Evolutionary conservation across 2,797 vertebrate species (phyloP).

Genomic region (Chrosomus eos): DNA sequence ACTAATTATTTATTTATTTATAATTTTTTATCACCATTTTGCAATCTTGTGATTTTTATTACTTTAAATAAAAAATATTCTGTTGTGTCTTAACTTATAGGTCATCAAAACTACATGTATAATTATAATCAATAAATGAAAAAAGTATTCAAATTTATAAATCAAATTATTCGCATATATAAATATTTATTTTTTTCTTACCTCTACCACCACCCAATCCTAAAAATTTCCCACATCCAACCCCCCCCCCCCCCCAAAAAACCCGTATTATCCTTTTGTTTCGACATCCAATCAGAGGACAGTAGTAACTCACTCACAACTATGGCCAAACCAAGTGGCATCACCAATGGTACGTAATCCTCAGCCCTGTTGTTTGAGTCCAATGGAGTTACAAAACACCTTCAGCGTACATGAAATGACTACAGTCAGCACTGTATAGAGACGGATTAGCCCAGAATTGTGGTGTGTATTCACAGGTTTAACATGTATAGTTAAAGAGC

Average conservation of each 20-base stretch:
- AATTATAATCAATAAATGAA: background rate
- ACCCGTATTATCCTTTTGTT: conserved; percentile 61
- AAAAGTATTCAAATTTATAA: background rate
- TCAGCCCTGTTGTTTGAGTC: conserved; percentile 34
- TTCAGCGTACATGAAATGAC: conserved; percentile 28
- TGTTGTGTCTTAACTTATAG: background rate
- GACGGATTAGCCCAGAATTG: background rate
- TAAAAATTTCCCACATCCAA: conserved; percentile 57
- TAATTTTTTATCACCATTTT: background rate
- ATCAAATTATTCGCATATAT: background rate
- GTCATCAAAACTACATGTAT: background rate
- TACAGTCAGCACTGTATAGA: background rate
- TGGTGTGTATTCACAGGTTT: background rate
- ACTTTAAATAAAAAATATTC: background rate
- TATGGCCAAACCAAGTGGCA: conserved; percentile 72
- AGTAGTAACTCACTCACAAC: conserved; percentile 73
- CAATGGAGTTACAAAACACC: conserved; percentile 30
- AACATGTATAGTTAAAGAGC: conserved; percentile 17
- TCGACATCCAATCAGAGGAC: conserved; percentile 73
- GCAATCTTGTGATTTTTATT: background rate
- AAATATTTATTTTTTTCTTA: conserved; percentile 55
- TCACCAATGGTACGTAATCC: conserved; percentile 82
- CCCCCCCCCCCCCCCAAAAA: conserved; percentile 51
- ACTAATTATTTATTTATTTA: background rate
- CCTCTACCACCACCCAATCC: conserved; percentile 60